phyloP scores from a whole-genome alignment of 2,797 vertebrate genomes.

The Melanotaenia trifasciata region DNA sequence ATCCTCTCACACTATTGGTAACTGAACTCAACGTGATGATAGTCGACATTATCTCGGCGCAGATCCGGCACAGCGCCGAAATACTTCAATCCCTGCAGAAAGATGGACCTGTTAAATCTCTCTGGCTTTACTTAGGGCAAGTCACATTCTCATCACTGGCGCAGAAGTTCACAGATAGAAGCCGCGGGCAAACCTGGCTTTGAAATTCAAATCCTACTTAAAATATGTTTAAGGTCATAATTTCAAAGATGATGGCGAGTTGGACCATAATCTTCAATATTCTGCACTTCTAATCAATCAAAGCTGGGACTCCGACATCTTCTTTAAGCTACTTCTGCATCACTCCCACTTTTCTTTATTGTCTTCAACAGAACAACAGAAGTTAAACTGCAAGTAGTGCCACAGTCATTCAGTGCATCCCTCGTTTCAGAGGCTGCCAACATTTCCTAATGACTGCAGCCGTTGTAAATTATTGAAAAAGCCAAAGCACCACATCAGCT shows the following conservation, averaged over 20 bases:
- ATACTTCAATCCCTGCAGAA: background rate
- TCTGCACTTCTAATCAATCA: constrained; percentile 41
- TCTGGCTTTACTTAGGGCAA: background rate
- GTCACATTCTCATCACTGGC: background rate
- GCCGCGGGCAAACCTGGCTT: constrained; percentile 20
- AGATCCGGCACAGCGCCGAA: too few species aligned
- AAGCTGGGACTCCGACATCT: constrained; percentile 43
- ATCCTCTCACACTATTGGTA: too few species aligned
- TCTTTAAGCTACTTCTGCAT: constrained; percentile 58
- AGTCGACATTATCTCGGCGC: too few species aligned
- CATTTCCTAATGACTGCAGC: constrained; percentile 77
- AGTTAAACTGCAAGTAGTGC: constrained; percentile 48
- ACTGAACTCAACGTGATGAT: too few species aligned
- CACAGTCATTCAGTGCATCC: constrained; percentile 59
- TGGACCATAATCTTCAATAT: constrained; percentile 40
- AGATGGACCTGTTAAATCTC: background rate
- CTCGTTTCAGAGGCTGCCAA: constrained; percentile 71
- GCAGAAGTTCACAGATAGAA: constrained; percentile 1
- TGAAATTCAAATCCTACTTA: constrained; percentile 1
- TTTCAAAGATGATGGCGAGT: constrained; percentile 53
- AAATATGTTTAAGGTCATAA: constrained; percentile 36
- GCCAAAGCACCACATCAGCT: constrained; percentile 81
- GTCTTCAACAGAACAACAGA: constrained; percentile 54
- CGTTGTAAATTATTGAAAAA: constrained; percentile 84
- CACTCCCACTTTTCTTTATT: constrained; percentile 50